Conservation (phyloP, 2,888 invertebrate genomes). For the Standfussiana lucernea region DNA sequence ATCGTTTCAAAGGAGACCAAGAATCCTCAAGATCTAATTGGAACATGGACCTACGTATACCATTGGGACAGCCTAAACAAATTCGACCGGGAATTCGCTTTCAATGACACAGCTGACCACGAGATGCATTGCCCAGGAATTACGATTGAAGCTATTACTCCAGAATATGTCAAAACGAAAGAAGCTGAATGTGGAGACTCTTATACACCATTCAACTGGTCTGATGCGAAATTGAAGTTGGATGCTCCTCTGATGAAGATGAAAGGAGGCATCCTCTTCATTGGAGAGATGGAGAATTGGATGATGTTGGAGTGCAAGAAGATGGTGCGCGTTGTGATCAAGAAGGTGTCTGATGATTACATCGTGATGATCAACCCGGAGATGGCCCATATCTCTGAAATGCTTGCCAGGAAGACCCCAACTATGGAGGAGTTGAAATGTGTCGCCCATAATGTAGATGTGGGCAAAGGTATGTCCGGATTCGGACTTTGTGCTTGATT, state of each 20-base stretch:
- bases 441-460: constrained; percentile 54
- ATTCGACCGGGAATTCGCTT: constrained; percentile 30
- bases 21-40: constrained; percentile 39
- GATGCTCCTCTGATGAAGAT: constrained; percentile 37
- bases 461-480: constrained; percentile 33
- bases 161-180: constrained; percentile 32
- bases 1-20: constrained; percentile 32
- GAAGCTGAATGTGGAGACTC: constrained; percentile 36
- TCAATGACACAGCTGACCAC: background rate
- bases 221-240: constrained; percentile 49
- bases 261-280: constrained; percentile 38
- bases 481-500: constrained; percentile 18
- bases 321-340: constrained; percentile 37
- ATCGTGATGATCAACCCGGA: constrained; percentile 54
- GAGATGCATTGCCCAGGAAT: constrained; percentile 39
- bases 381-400: constrained; percentile 13
- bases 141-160: constrained; percentile 18
- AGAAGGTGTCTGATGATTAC: constrained; percentile 50
- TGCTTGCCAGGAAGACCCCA: constrained; percentile 38
- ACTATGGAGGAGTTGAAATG: constrained; percentile 50
- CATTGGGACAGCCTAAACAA: constrained; percentile 54
- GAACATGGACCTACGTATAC: constrained; percentile 60
- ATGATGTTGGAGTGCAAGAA: constrained; percentile 45
- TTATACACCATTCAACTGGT: constrained; percentile 45
- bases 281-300: constrained; percentile 54